Evolutionary conservation across 2,797 vertebrate species (phyloP), one percentile per base, ranked within the genome.

Genomic region (Crenuchus spilurus): DNA sequence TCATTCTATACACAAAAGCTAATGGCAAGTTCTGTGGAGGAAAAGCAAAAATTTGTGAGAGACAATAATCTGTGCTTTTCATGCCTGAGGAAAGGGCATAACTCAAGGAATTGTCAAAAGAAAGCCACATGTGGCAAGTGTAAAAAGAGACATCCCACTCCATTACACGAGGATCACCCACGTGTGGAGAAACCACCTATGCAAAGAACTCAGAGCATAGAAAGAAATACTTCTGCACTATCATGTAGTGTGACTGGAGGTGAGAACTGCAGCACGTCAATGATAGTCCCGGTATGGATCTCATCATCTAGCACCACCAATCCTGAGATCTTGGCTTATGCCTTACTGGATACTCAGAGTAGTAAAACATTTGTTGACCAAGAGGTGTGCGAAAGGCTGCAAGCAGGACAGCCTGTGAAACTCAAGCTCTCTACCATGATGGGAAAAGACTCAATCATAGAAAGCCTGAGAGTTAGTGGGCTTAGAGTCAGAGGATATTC

Each of bases 111-210:
- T 26, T 72, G 33, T 8, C 33, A 3, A 35, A 35, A 35, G 33
- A 35, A 35, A 35, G 33, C 33, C 33, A 35, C 33, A 35, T 35
- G 33, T 35, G 33, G 33, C 33, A 35, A 35, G 33, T 35, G 33
- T 35, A 78, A 78, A 70, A 88, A 87, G 77, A 75, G 71, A 83
- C 33, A 35, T 35, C 33, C 33, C 33, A 35, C 33, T 35, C 33
- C 33, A 35, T 35, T 35, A 35, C 33, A 35, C 33, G 33, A 35
- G 8, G 33, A 35, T 35, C 33, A 8, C 8, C 33, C 33, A 35
- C n/a, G 2, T 22, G 39, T 9, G 11, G 20, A 72, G 0, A 24
- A 39, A 26, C 30, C 22, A 1, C 2, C 22, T 22, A 35, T 7
- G 22, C 44, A 37, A 26, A 13, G 16, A 8, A 16, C 1, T 14